Percentiles rank a stretch among this genome's conserved stretches.
phyloP scores from a whole-genome alignment of 2,113 vertebrate genomes.

The Coregonus clupeaformis region DNA sequence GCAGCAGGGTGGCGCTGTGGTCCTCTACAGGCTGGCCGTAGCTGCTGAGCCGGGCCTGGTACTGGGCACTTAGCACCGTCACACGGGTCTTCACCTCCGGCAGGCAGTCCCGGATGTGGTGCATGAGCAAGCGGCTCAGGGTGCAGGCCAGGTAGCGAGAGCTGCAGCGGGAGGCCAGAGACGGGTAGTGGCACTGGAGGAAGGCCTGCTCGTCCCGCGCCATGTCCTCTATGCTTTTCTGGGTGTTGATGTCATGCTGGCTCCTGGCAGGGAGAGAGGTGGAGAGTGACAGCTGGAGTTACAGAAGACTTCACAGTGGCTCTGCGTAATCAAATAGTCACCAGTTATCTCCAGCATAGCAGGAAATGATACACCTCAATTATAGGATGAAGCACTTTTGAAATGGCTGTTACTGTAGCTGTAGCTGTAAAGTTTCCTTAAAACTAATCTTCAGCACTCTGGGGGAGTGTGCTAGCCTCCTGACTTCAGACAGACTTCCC shows the following conservation, averaged over 20 bases:
- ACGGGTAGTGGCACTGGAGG: conserved; percentile 79
- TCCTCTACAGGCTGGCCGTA: conserved; percentile 80
- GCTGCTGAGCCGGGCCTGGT: conserved; percentile 74
- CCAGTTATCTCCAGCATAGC: background rate
- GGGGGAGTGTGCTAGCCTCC: background rate
- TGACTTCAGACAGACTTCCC: background rate
- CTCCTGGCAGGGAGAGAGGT: conserved; percentile 61
- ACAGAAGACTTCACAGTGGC: background rate
- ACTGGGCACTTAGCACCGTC: conserved; percentile 74
- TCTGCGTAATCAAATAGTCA: background rate
- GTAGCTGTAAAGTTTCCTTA: background rate
- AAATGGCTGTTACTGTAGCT: background rate
- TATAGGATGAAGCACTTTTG: background rate
- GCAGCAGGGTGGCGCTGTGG: conserved; percentile 78
- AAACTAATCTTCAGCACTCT: background rate
- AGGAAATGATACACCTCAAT: background rate
- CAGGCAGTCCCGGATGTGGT: conserved; percentile 80
- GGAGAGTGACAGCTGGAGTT: background rate
- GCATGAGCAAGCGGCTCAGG: conserved; percentile 78
- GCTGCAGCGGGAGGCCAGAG: conserved; percentile 73
- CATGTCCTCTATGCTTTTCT: conserved; percentile 71
- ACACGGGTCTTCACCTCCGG: conserved; percentile 67
- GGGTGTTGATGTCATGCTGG: conserved; percentile 78
- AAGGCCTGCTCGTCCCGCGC: conserved; percentile 75
- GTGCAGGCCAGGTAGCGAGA: conserved; percentile 75